Evolutionary conservation across 2,113 vertebrate genomes (phyloP), one percentile per base, ranked within the genome.

Genomic region (Nanorana parkeri): DNA sequence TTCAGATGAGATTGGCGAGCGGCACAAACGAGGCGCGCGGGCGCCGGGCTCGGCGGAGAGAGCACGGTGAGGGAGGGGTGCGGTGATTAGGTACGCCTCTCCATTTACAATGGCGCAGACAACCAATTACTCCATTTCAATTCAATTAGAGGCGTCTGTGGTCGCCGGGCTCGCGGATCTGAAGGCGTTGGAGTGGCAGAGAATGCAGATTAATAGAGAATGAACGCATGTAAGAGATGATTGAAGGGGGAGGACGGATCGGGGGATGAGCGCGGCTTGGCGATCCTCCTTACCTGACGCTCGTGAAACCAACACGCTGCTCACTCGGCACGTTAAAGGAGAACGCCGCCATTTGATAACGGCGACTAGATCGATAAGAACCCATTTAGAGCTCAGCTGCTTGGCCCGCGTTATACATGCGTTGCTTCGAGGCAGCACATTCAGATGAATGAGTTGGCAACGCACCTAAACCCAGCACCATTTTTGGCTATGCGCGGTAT

Each of bases 71-170:
- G 17, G 23, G 47, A 32, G 24, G 76, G n/a, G 15, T 10, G 19
- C 7, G 41, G 76, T 28, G 76, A 61, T 60, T 24, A 24, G 56
- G 36, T 26, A 47, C 26, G 60, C 76, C 47, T 67, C 24, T 20
- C 76, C 76, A 78, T 76, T 76, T 61, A 61, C 26, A 61, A 61
- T 20, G 19, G 26, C 63, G 29, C 61, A 77, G 75, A 77, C 75
- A 65, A 65, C 60, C 75, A 65, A 77, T 77, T 77, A 52, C 60
- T 67, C 55, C 36, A 54, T 54, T 21, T 55, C 63, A 66, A 66
- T 78, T 78, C 61, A 78, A 67, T 66, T 54, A 78, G 76, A 78
- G 63, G 28, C 41, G 13, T 8, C 41, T 47, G 41, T 15, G 41
- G 41, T 47, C 47, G 11, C 23, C 61, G 41, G 3, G 2, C 4